Evolutionary conservation across 1,140 invertebrate genomes (phyloP), one percentile per base, ranked within the genome.

Genomic region (Bombyx mori): DNA sequence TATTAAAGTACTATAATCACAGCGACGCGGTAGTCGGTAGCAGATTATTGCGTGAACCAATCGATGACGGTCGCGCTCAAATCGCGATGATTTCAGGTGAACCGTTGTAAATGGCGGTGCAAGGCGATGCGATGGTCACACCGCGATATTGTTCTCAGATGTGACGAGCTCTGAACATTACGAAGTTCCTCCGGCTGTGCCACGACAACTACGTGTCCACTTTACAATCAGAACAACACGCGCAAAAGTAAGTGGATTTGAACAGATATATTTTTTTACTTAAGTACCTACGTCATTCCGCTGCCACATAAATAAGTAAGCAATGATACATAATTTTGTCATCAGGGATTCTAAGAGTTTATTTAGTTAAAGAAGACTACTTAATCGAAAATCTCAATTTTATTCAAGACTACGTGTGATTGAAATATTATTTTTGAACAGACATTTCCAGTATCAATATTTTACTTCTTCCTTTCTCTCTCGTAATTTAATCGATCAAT

Each of bases 101-200:
- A 57, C 63, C 57, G 53, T 62, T 60, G 54, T 56, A 48, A 57
- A 42, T 46, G 44, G 35, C 48, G 53, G 57, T 63, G 57, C 54
- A 56, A 53, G 57, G 54, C 60, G 52, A 45, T 60, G 62, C 62
- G 60, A 55, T 66, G 52, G 56, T 26, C 54, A 50, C 50, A 54
- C 52, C 10, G 45, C 57, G 67, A 49, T 54, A 55, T 47, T 51
- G 62, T 60, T 54, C 54, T 57, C 42, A 58, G 58, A 60, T 59
- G 52, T 58, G 9, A 63, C 66, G 12, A 69, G 58, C 57, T 66
- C 63, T 56, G 60, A 55, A 66, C 60, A 71, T 81, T 82, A 82
- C 79, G 79, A 77, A 82, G 81, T 73, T 66, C 63, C 66, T 62
- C 63, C 63, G 66, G 61, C 56, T 56, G 63, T 71, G 68, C 18